Base-by-base conservation (phyloP, 2,113 vertebrate species). In the Mustelus asterias region DNA sequence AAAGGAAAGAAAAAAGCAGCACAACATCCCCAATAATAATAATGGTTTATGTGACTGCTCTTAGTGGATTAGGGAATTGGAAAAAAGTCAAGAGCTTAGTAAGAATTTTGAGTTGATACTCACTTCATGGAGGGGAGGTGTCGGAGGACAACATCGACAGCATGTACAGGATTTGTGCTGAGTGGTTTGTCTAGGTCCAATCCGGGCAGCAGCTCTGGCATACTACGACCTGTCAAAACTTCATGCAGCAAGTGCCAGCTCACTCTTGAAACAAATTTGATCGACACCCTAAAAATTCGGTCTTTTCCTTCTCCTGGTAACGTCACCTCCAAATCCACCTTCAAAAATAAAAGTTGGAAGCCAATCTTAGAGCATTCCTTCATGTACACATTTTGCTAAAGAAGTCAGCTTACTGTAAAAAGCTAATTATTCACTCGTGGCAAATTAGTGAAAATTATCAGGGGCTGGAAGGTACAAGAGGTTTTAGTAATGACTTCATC, bases 241-340 rank as follows among this genome's bases (percentile, higher is more conserved):
- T 99, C 99, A 96, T 99, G 99, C 96, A 99, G 98, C 97, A 99
- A 97, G 97, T 99, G 99, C 99, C 99, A 99, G 98, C 99, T 99
- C 97, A 99, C 99, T 97, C 99, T 98, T 96, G 99, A 99, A 96
- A 99, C 99, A 96, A 99, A 99, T 97, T 99, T 99, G 97, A 99
- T 99, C 96, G 98, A 98, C 94, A 99, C 99, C 97, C 99, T 99
- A 97, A 99, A 99, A 96, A 99, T 99, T 48, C 99, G 98, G 98
- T 99, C 99, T 98, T 99, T 99, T 95, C 99, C 99, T 97, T 99
- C 99, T 33, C 99, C 99, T 0, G 99, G 99, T 96, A 99, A 98
- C n/a, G 99, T 99, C 96, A 99, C 99, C 96, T 99, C 99, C 98
- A 99, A 98, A 97, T 99, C 99, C 98, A 99, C 99, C 99, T 99